A percentile compares a stretch with the other conserved stretches of the same genome.
These are phyloP conservation scores for Brachyptera risi DNA, from an alignment of 2,888 invertebrate species.

Conservation along the genomic window DNA sequence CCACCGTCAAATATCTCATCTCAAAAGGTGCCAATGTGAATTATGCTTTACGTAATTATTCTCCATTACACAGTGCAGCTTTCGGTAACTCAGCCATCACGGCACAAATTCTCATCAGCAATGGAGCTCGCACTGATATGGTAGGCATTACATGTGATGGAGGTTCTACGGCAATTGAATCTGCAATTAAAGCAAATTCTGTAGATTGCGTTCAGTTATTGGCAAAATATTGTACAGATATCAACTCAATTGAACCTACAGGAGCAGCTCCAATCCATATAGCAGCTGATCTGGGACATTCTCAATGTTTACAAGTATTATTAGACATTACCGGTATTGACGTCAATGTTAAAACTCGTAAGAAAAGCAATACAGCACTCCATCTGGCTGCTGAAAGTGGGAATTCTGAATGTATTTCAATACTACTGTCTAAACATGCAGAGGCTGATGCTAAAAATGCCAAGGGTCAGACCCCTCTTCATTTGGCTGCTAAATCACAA, in stretches of 20 bases:
- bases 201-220: slow-evolving; percentile 74
- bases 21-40: slow-evolving; percentile 65
- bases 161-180: slow-evolving; percentile 69
- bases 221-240: slow-evolving; percentile 67
- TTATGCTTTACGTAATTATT: slow-evolving; percentile 65
- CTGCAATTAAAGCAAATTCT: slow-evolving; percentile 79
- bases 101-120: slow-evolving; percentile 69
- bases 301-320: slow-evolving; percentile 70
- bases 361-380: slow-evolving; percentile 71
- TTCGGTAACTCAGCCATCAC: slow-evolving; percentile 82
- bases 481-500: slow-evolving; percentile 76
- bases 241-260: slow-evolving; percentile 65
- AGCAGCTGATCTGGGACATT: slow-evolving; percentile 73
- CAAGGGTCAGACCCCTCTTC: slow-evolving; percentile 79
- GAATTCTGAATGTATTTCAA: slow-evolving; percentile 73
- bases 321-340: slow-evolving; percentile 68
- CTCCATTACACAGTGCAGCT: slow-evolving; percentile 85
- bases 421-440: slow-evolving; percentile 69
- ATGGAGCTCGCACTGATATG: slow-evolving; percentile 61
- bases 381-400: slow-evolving; percentile 89
- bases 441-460: slow-evolving; percentile 70
- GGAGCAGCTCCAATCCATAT: slow-evolving; percentile 78
- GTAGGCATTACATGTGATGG: slow-evolving; percentile 1
- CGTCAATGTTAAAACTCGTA: slow-evolving; percentile 65
- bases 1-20: slow-evolving; percentile 65